Evolutionary conservation across 1,140 invertebrate genomes (phyloP).

Genomic region (Pseudomyrmex pallidus): DNA sequence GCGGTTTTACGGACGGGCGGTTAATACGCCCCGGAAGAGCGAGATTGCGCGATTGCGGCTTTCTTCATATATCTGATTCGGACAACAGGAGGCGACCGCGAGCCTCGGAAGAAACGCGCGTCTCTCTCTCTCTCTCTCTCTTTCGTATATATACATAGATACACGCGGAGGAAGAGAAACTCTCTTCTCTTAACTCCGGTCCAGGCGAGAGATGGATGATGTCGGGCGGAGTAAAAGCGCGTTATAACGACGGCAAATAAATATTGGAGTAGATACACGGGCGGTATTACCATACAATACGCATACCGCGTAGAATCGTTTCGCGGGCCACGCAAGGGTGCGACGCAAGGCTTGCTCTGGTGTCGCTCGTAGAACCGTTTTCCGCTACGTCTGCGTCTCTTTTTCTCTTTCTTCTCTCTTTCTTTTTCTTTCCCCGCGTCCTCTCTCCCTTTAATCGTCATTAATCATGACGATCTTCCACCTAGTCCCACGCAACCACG

Average conservation of each 20-base stretch:
- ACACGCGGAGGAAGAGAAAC: slow-evolving; percentile 11
- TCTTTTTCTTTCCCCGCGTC: slow-evolving; percentile 8
- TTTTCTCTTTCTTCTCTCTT: slow-evolving; percentile 33
- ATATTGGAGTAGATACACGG: slow-evolving; percentile 77
- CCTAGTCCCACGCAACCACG: slow-evolving; percentile 56
- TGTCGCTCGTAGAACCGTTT: slow-evolving; percentile 68
- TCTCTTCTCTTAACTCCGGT: slow-evolving; percentile 16
- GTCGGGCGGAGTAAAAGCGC: slow-evolving; percentile 74
- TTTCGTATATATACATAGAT: too few relatives aligned
- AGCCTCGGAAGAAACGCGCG: background rate
- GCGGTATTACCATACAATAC: slow-evolving; percentile 77
- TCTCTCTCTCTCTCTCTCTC: slow-evolving; percentile 1
- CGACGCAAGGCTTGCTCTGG: slow-evolving; percentile 65
- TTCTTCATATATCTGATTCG: slow-evolving; percentile 51
- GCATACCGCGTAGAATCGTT: slow-evolving; percentile 75
- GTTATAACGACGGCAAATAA: slow-evolving; percentile 75
- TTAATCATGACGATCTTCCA: slow-evolving; percentile 62
- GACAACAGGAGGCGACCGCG: slow-evolving; percentile 35
- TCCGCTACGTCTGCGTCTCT: slow-evolving; percentile 42
- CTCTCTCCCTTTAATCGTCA: slow-evolving; percentile 69
- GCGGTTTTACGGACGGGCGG: background rate
- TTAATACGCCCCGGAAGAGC: slow-evolving; percentile 25
- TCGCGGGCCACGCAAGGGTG: slow-evolving; percentile 74
- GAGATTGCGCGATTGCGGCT: slow-evolving; percentile 24
- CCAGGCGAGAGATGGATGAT: slow-evolving; percentile 65